Conservation (phyloP, 1,140 invertebrate genomes). For the Prorops nasuta region DNA sequence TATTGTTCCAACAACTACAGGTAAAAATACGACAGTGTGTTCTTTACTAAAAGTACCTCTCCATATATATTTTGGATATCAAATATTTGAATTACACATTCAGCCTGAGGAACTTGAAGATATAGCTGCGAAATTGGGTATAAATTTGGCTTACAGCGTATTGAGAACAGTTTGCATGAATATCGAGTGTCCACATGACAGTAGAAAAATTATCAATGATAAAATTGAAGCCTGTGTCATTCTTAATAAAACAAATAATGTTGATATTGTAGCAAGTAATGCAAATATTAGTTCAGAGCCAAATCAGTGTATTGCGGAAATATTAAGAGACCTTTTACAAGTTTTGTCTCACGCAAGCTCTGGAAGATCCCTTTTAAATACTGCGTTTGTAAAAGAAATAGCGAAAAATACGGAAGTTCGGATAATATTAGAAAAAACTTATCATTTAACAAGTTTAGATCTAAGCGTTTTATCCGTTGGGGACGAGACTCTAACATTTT, state of each 20-base stretch:
- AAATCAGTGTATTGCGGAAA: slow-evolving; percentile 38
- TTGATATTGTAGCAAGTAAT: slow-evolving; percentile 4
- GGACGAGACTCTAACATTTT: slow-evolving; percentile 46
- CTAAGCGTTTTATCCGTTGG: slow-evolving; percentile 43
- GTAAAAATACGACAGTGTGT: slow-evolving; percentile 20
- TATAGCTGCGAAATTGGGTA: slow-evolving; percentile 57
- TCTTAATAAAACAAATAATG: too few relatives aligned
- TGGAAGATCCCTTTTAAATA: slow-evolving; percentile 14
- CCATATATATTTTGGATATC: slow-evolving; percentile 53
- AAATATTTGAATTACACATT: slow-evolving; percentile 59
- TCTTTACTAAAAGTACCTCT: slow-evolving; percentile 35
- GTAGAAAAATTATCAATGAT: too few relatives aligned
- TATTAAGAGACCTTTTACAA: slow-evolving; percentile 35
- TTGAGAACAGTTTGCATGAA: slow-evolving; percentile 60
- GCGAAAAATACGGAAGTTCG: slow-evolving; percentile 24
- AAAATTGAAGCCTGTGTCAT: too few relatives aligned
- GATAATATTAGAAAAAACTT: slow-evolving; percentile 36
- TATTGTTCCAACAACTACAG: slow-evolving; percentile 27
- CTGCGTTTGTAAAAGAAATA: slow-evolving; percentile 17
- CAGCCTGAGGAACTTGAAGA: slow-evolving; percentile 59
- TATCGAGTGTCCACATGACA: too few relatives aligned
- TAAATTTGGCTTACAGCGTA: slow-evolving; percentile 63
- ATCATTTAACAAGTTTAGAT: slow-evolving; percentile 33
- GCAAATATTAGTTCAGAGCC: slow-evolving; percentile 23
- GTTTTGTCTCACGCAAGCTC: slow-evolving; percentile 18